Conservation (phyloP, 2,888 invertebrate species). For the Tetranychus piercei region DNA sequence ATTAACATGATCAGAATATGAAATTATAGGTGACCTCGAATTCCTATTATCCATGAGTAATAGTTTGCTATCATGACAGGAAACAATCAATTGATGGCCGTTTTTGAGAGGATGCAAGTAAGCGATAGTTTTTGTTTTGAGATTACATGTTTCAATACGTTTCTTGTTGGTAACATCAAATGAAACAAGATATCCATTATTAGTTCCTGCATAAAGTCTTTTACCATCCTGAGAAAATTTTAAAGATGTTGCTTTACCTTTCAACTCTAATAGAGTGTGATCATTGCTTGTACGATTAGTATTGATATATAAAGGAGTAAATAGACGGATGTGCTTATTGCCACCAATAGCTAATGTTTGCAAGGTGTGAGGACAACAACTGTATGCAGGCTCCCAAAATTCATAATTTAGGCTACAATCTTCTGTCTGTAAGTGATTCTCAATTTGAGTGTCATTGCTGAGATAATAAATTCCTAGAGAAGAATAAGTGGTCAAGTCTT, state of each 20-base stretch:
- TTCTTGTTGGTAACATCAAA: conserved; percentile 10
- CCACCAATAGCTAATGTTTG: conserved; percentile 11
- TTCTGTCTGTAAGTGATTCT: not conserved
- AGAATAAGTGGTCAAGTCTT: not conserved
- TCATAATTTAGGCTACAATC: conserved; percentile 1
- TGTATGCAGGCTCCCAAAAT: not conserved
- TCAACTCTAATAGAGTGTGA: not conserved
- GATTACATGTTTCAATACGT: not conserved
- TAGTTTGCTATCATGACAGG: conserved; percentile 13
- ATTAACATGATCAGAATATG: conserved; percentile 22
- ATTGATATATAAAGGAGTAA: not conserved
- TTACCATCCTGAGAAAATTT: conserved; percentile 9
- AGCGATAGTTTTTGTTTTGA: conserved; percentile 8
- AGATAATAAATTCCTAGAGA: conserved; percentile 6
- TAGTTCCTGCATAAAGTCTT: conserved; percentile 12
- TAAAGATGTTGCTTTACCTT: conserved; percentile 9
- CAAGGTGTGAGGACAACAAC: not conserved
- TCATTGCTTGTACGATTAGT: not conserved
- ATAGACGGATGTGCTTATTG: conserved; percentile 1
- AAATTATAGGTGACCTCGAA: conserved; percentile 15
- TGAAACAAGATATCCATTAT: conserved; percentile 14
- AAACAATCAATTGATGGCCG: conserved; percentile 10
- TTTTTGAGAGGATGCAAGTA: not conserved
- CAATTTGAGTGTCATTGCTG: not conserved
- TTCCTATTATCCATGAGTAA: conserved; percentile 4